Conservation (phyloP, 1,140 invertebrate genomes). For the Kradibia gibbosae region DNA sequence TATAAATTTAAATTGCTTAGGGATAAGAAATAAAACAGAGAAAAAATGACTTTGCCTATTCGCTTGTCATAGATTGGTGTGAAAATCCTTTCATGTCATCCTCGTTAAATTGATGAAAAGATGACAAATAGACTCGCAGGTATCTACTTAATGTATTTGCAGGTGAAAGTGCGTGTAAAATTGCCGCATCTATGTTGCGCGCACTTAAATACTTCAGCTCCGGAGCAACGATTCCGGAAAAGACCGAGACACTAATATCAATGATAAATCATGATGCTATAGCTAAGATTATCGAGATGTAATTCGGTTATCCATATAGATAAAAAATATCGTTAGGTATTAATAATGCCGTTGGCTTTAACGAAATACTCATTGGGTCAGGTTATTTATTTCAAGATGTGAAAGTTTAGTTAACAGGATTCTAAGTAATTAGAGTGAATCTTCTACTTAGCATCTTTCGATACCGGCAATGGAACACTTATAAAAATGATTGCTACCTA, state of each 20-base stretch:
- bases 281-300: not conserved
- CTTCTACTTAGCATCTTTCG: no score
- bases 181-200: not conserved
- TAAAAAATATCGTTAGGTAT: not conserved
- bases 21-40: not conserved
- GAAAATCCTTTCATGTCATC: not conserved
- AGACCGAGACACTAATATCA: constrained; percentile 10
- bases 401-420: constrained; percentile 27
- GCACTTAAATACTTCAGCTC: not conserved
- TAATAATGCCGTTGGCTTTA: not conserved
- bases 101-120: constrained; percentile 35
- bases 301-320: not conserved
- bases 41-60: not conserved
- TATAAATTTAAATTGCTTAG: not conserved
- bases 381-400: constrained; percentile 17
- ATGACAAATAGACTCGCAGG: constrained; percentile 36
- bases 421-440: no score
- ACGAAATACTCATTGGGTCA: not conserved
- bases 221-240: constrained; percentile 32
- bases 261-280: constrained; percentile 33
- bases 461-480: no score
- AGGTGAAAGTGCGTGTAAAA: constrained; percentile 48
- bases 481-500: no score
- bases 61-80: not conserved
- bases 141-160: constrained; percentile 13